Percentiles rank a stretch among this genome's conserved stretches.
Conservation (phyloP, 2,888 invertebrate genomes). For the Microplitis manilae region DNA sequence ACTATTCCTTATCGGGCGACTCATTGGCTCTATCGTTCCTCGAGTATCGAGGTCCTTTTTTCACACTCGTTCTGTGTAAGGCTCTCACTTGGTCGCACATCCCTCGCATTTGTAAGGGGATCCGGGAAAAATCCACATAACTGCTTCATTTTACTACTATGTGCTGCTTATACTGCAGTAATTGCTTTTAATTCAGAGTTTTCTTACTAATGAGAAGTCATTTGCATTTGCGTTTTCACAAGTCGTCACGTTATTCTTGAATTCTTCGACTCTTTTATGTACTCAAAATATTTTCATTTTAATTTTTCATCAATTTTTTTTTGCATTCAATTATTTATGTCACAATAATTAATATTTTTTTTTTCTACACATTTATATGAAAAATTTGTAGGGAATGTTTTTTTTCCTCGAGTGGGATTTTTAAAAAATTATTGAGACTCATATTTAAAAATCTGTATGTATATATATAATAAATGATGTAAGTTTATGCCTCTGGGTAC, state of each 20-base stretch:
- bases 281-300: constrained; percentile 9
- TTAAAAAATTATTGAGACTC: neutral
- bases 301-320: constrained; percentile 18
- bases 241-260: constrained; percentile 49
- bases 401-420: neutral
- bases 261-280: constrained; percentile 51
- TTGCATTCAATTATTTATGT: constrained; percentile 4
- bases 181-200: neutral
- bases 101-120: neutral
- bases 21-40: constrained; percentile 18
- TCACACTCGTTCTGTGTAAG: neutral
- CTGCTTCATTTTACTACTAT: neutral
- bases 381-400: neutral
- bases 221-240: constrained; percentile 54
- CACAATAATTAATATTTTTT: neutral
- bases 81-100: neutral
- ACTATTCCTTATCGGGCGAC: constrained; percentile 41
- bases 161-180: neutral
- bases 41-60: constrained; percentile 8
- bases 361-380: neutral
- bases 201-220: constrained; percentile 52
- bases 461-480: neutral
- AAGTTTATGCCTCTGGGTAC: neutral
- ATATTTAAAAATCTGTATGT: neutral
- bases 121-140: neutral